Conservation (phyloP, 2,797 vertebrate species). For the Protosalanx chinensis region DNA sequence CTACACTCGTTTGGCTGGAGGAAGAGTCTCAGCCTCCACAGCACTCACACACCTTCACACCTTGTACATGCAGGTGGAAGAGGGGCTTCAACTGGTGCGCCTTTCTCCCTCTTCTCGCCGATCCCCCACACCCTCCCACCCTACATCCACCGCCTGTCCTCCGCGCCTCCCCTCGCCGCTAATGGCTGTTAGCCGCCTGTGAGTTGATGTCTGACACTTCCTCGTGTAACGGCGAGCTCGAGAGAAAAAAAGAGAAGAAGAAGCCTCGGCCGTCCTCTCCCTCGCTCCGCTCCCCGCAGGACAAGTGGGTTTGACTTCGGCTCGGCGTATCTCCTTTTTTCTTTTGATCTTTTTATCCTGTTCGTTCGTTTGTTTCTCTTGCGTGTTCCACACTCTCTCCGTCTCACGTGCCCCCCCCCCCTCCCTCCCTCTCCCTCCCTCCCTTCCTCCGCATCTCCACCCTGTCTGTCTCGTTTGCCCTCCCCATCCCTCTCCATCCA, state of each 20-base stretch:
- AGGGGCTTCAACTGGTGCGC: slow-evolving; percentile 17
- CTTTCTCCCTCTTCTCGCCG: slow-evolving; percentile 19
- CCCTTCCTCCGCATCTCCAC: slow-evolving; percentile 22
- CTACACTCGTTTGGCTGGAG: slow-evolving; percentile 19
- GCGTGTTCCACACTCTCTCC: background rate
- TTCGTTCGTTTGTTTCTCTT: no score
- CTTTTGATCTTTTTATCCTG: no score
- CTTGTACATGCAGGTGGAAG: slow-evolving; percentile 54
- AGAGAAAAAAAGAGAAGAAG: slow-evolving; percentile 24
- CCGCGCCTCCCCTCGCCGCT: slow-evolving; percentile 26
- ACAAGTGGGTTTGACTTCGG: background rate
- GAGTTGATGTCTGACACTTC: slow-evolving; percentile 57
- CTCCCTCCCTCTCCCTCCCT: slow-evolving; percentile 24
- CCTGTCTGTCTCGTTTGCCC: background rate
- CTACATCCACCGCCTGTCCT: background rate
- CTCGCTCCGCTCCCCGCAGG: background rate
- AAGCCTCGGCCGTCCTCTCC: slow-evolving; percentile 7
- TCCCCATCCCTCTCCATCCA: slow-evolving; percentile 6
- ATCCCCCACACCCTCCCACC: slow-evolving; percentile 13
- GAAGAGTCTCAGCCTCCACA: slow-evolving; percentile 23
- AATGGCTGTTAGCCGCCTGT: slow-evolving; percentile 34
- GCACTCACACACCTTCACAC: slow-evolving; percentile 47
- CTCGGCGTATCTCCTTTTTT: slow-evolving; percentile 1
- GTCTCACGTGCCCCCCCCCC: no score
- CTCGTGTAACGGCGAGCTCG: slow-evolving; percentile 44